Base-by-base conservation (phyloP, 1,140 invertebrate genomes). In the Diabrotica virgifera region DNA sequence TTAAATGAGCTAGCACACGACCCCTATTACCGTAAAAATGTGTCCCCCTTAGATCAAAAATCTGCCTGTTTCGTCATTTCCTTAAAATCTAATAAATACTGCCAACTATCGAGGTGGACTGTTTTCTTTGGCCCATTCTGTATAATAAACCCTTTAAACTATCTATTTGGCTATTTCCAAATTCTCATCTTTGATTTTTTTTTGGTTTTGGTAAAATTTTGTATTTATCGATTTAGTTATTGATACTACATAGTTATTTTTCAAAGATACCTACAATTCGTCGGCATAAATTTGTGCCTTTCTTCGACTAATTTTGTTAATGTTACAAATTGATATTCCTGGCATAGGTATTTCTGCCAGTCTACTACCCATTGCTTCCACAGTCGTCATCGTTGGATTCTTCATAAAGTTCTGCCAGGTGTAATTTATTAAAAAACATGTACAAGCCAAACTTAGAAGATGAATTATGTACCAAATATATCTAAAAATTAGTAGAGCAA, bases 261-360 rank as follows among this genome's bases (percentile, higher is more conserved):
- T 51, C 38, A 6, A 13, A 59, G 36, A 24, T 63, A 76, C 78
- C 76, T 70, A 82, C 81, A 78, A 64, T 61, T 72, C 57, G 13
- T 61, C 51, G 6, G 79, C 77, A 37, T 74, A 69, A 7, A 72
- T 55, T 2, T 69, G 36, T 5, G 79, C 72, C 13, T 72, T 73
- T 36, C 70, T 76, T 58, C 67, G 76, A 66, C 82, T 83, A 11
- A 86, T 81, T 59, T 82, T 81, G 68, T 86, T 86, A 9, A 82
- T 65, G 62, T 81, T 82, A 68, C 84, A 86, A 5, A 86, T 56
- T 0, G 81, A 80, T 0, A 86, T 74, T 0, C 80, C 83, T 5
- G 84, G 84, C 72, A 85, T 85, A 57, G 81, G 76, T 5, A 85
- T 76, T 10, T 80, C 72, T 0, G 74, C 73, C 36, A 85, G 80